Conservation (phyloP, 2,797 vertebrate species). For the Crenuchus spilurus region DNA sequence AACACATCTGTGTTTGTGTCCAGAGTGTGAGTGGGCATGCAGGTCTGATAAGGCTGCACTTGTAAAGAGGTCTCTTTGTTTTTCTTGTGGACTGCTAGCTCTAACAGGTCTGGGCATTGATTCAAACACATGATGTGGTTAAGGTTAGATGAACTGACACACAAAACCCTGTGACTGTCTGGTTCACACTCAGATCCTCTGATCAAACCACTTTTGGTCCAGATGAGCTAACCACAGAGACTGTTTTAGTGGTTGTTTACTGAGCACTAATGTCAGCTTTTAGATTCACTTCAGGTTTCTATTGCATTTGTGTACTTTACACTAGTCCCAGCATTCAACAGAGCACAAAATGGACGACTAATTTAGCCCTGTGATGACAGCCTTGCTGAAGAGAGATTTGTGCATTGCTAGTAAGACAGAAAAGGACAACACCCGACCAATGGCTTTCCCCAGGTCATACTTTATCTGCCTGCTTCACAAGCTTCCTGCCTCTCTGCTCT, state of each 20-base stretch:
- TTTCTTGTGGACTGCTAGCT: not conserved
- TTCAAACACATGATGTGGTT: constrained; percentile 19
- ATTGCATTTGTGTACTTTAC: not conserved
- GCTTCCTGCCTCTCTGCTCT: constrained; percentile 60
- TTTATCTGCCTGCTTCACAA: constrained; percentile 65
- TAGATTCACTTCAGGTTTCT: not conserved
- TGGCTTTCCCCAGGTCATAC: constrained; percentile 53
- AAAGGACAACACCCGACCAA: constrained; percentile 49
- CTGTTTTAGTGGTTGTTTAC: not conserved
- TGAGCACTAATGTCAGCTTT: not conserved
- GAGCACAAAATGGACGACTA: not conserved
- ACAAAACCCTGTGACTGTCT: constrained; percentile 17
- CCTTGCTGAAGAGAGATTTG: constrained; percentile 28
- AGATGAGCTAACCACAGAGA: not conserved
- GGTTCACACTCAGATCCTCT: not conserved
- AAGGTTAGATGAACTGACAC: constrained; percentile 20
- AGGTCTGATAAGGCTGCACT: not conserved
- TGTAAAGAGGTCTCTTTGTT: not conserved
- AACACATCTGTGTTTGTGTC: not conserved
- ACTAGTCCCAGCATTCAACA: constrained; percentile 7
- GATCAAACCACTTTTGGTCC: constrained; percentile 6
- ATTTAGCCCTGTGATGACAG: constrained; percentile 35
- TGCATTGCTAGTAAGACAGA: constrained; percentile 36
- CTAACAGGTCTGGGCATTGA: constrained; percentile 1
- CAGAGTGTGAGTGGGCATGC: not conserved